Percentiles rank a stretch among this genome's conserved stretches.
Evolutionary conservation across 2,797 vertebrate species (phyloP).

Genomic region (Tapera naevia): DNA sequence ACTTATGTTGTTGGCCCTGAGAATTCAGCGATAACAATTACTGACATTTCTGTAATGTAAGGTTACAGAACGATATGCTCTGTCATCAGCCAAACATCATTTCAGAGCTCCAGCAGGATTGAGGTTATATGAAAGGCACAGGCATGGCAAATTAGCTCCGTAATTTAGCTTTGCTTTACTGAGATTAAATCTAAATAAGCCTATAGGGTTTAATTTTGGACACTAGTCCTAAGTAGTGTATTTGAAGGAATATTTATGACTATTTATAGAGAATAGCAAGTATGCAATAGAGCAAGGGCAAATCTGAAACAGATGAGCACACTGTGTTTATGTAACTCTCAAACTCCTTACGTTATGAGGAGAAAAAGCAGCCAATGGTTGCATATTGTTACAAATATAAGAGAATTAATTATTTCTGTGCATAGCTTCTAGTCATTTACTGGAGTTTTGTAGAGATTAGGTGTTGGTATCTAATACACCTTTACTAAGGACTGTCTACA

Average conservation of each 20-base stretch:
- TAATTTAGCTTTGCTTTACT: neutral
- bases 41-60: neutral
- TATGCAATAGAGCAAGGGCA: conserved; percentile 21
- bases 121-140: conserved; percentile 26
- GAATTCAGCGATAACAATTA: neutral
- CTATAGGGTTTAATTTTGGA: conserved; percentile 36
- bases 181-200: conserved; percentile 21
- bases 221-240: neutral
- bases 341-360: neutral
- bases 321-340: conserved; percentile 3
- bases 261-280: conserved; percentile 43
- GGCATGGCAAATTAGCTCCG: neutral
- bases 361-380: neutral
- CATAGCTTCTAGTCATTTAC: neutral
- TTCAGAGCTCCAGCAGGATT: neutral
- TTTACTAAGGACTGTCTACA: neutral
- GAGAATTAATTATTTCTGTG: neutral
- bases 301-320: conserved; percentile 24
- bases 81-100: neutral
- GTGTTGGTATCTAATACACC: neutral
- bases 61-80: neutral
- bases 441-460: neutral
- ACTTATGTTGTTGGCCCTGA: neutral
- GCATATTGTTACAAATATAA: neutral
- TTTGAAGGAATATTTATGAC: conserved; percentile 44